Evolutionary conservation across 2,797 vertebrate genomes (phyloP).

Genomic region (Lemur catta): DNA sequence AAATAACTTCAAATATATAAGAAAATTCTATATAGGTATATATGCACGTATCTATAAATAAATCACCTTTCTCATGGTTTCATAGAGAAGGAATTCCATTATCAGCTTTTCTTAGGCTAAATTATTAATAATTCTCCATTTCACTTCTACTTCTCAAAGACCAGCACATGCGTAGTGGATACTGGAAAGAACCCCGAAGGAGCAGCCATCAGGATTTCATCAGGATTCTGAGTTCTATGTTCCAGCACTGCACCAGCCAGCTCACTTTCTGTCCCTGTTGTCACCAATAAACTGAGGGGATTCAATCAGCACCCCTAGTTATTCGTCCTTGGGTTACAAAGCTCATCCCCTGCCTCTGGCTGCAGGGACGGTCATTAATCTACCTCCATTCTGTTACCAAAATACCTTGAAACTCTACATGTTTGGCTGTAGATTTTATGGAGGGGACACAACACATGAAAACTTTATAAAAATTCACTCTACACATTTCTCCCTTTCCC

Average conservation of each 20-base stretch:
- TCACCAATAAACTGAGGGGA: background rate
- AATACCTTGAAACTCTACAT: background rate
- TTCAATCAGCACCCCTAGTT: background rate
- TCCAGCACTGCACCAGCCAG: background rate
- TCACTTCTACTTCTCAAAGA: background rate
- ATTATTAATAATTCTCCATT: background rate
- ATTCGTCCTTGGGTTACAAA: background rate
- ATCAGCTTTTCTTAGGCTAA: background rate
- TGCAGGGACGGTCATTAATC: background rate
- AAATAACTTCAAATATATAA: background rate
- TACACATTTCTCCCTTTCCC: background rate
- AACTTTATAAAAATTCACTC: background rate
- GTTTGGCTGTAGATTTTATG: background rate
- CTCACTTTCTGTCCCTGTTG: background rate
- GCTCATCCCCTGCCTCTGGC: background rate
- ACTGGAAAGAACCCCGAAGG: background rate
- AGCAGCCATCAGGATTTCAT: background rate
- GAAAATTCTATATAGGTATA: background rate
- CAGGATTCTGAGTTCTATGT: background rate
- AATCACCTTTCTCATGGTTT: background rate
- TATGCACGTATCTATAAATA: background rate
- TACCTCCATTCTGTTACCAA: background rate
- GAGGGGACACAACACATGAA: background rate
- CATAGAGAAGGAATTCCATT: background rate
- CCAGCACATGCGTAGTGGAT: background rate